Evolutionary conservation across 1,140 invertebrate species (phyloP).

Genomic region (Leptinotarsa undecemlineata): DNA sequence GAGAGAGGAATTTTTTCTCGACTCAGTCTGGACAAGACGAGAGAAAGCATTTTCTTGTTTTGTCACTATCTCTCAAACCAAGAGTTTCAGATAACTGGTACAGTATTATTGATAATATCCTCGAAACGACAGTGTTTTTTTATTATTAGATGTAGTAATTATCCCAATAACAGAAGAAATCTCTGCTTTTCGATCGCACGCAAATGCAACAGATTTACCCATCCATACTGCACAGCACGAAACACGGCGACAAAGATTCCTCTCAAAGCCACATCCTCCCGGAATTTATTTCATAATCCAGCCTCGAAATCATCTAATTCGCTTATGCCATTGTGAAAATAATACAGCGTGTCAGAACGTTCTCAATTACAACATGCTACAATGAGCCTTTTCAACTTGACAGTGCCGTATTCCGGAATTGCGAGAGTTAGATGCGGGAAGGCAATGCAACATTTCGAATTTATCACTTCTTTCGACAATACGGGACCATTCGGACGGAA

Average conservation of each 20-base stretch:
- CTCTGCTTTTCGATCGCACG: too few species aligned
- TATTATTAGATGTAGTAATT: too few species aligned
- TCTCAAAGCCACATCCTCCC: background rate
- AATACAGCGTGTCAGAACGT: slow-evolving; percentile 19
- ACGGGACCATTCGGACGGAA: background rate
- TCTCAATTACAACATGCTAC: slow-evolving; percentile 14
- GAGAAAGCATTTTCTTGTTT: too few species aligned
- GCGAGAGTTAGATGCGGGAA: background rate
- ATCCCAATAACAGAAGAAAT: too few species aligned
- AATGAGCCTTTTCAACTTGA: slow-evolving; percentile 9
- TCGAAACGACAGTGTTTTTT: too few species aligned
- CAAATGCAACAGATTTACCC: too few species aligned
- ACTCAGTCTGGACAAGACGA: too few species aligned
- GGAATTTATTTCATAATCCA: slow-evolving; percentile 13
- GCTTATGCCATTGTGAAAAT: slow-evolving; percentile 15
- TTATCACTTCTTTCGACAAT: slow-evolving; percentile 12
- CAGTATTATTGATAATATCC: too few species aligned
- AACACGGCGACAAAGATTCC: background rate
- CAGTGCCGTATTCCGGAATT: slow-evolving; percentile 13
- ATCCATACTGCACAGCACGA: too few species aligned
- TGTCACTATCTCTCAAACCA: too few species aligned
- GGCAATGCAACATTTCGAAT: background rate
- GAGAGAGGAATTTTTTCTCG: too few species aligned
- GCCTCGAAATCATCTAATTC: slow-evolving; percentile 5
- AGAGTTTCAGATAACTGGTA: too few species aligned